Evolutionary conservation across 37 sponge, comb jelly and placozoan species (phyloP).

Genomic region (Mnemiopsis leidyi): DNA sequence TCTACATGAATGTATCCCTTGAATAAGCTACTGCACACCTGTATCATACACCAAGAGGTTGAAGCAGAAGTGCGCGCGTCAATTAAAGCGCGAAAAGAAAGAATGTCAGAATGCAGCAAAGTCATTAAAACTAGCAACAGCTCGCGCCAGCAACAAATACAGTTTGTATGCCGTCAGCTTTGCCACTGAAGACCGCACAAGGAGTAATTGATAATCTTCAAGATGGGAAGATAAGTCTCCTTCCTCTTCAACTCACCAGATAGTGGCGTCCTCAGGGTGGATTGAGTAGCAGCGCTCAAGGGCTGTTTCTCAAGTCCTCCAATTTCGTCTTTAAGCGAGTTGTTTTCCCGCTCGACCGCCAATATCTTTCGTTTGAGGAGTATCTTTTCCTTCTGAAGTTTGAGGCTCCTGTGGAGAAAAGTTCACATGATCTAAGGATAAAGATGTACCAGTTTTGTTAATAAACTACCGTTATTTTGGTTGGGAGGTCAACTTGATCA

Average conservation of each 20-base stretch:
- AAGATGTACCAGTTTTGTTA: too few species aligned
- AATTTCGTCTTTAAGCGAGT: neutral
- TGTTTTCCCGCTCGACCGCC: neutral
- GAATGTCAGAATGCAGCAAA: neutral
- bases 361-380: neutral
- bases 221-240: neutral
- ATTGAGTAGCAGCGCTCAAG: neutral
- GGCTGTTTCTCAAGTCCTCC: conserved; percentile 24
- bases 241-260: too few species aligned
- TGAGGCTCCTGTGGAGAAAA: neutral
- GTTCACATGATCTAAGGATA: neutral
- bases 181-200: neutral
- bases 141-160: neutral
- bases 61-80: neutral
- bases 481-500: too few species aligned
- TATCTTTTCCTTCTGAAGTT: neutral
- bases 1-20: too few species aligned
- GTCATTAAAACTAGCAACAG: neutral
- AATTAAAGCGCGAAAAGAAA: neutral
- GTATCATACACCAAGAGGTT: too few species aligned
- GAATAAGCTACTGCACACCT: too few species aligned
- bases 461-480: too few species aligned
- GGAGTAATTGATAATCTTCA: too few species aligned
- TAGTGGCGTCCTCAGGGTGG: neutral
- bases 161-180: too few species aligned